phyloP scores from a whole-genome alignment of 2,113 vertebrate species.

The Brachyhypopomus gauderio region DNA sequence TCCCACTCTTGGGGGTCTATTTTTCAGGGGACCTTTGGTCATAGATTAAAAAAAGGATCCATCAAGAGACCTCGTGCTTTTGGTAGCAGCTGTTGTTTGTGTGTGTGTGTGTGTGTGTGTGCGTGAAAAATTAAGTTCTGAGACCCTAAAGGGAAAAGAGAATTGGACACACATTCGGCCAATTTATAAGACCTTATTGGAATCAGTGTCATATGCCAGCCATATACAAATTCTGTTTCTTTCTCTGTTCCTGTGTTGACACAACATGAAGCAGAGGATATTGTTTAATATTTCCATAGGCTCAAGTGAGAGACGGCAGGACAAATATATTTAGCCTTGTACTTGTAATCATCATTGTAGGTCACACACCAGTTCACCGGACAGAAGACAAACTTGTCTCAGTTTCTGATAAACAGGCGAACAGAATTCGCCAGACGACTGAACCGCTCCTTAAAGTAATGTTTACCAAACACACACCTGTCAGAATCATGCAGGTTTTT shows the following conservation, averaged over 20 bases:
- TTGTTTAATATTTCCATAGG: conserved; percentile 52
- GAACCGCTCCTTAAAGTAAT: conserved; percentile 16
- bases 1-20: conserved; percentile 71
- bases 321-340: conserved; percentile 36
- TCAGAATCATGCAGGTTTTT: conserved; percentile 22
- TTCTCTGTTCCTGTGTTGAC: conserved; percentile 34
- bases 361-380: background rate
- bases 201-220: conserved; percentile 66
- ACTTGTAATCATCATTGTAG: conserved; percentile 15
- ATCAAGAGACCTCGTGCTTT: conserved; percentile 63
- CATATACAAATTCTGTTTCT: conserved; percentile 28
- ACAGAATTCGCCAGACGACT: conserved; percentile 13
- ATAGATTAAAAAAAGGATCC: conserved; percentile 65
- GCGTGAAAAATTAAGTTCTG: conserved; percentile 63
- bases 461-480: conserved; percentile 41
- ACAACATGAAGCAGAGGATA: conserved; percentile 43
- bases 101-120: conserved; percentile 40
- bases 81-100: conserved; percentile 79
- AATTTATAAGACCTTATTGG: conserved; percentile 83
- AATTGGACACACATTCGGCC: conserved; percentile 80
- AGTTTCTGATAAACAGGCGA: conserved; percentile 11
- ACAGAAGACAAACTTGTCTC: conserved; percentile 12
- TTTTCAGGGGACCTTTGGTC: conserved; percentile 72
- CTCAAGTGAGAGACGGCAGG: conserved; percentile 35
- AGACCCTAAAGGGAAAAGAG: conserved; percentile 76